Conservation (phyloP, 2,797 vertebrate genomes). For the Lepus oiostolus region DNA sequence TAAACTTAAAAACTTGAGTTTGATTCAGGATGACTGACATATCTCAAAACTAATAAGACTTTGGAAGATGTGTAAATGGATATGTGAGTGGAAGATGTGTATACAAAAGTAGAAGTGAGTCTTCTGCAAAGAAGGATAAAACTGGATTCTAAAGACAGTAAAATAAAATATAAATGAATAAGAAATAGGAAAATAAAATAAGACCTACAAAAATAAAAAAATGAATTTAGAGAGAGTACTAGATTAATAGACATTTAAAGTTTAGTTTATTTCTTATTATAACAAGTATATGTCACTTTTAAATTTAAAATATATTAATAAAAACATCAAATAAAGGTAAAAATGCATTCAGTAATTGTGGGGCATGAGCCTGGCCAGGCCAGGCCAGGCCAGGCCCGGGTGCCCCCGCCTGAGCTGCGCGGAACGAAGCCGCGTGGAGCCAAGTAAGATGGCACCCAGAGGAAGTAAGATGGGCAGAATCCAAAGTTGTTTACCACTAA, state of each 20-base stretch:
- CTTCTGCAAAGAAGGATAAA: background rate
- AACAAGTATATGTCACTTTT: background rate
- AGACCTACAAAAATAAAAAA: background rate
- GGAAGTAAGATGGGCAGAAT: too few relatives aligned
- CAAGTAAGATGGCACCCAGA: too few relatives aligned
- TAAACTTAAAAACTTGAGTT: slow-evolving; percentile 11
- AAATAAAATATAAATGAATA: background rate
- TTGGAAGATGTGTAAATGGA: background rate
- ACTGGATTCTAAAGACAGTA: background rate
- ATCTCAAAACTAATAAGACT: background rate
- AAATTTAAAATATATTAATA: slow-evolving; percentile 18
- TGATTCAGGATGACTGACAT: slow-evolving; percentile 1
- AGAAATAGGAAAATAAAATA: background rate
- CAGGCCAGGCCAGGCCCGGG: too few relatives aligned
- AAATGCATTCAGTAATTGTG: background rate
- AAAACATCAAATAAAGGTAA: background rate
- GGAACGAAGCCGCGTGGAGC: too few relatives aligned
- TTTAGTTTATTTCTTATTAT: background rate
- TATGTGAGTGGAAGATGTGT: background rate
- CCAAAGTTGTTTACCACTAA: too few relatives aligned
- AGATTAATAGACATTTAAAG: slow-evolving; percentile 17
- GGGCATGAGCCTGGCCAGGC: too few relatives aligned
- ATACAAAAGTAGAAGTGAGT: background rate
- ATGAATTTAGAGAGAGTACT: background rate
- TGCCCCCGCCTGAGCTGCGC: too few relatives aligned